A percentile compares a stretch with the other conserved stretches of the same genome.
Evolutionary conservation across 2,888 invertebrate genomes (phyloP).

Genomic region (Scaeva pyrastri): DNA sequence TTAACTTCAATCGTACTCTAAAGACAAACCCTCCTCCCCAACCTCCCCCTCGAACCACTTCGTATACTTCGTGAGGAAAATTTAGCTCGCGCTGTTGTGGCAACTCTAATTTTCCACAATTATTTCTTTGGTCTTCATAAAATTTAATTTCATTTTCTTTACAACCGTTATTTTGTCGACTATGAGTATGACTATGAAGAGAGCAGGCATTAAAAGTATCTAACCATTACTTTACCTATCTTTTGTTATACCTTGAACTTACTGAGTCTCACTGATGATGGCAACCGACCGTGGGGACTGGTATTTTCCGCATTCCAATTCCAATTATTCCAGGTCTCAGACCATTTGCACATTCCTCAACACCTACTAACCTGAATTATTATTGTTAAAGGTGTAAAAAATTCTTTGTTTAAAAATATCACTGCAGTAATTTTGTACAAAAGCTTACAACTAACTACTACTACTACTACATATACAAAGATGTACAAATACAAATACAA

Average conservation of each 20-base stretch:
- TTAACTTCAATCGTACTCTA: constrained; percentile 50
- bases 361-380: constrained; percentile 46
- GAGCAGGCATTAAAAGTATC: neutral
- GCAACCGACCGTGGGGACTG: no score
- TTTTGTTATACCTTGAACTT: constrained; percentile 40
- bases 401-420: constrained; percentile 37
- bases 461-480: no score
- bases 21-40: neutral
- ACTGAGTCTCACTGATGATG: neutral
- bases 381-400: constrained; percentile 31
- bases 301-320: no score
- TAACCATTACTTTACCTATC: constrained; percentile 22
- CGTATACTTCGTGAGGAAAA: no score
- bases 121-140: constrained; percentile 29
- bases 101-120: constrained; percentile 42
- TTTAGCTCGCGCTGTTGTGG: constrained; percentile 32
- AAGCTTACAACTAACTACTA: constrained; percentile 58
- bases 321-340: neutral
- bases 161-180: neutral
- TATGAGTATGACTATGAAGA: neutral
- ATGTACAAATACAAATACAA: no score
- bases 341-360: neutral
- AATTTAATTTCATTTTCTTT: constrained; percentile 30
- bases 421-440: constrained; percentile 70
- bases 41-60: constrained; percentile 21